Evolutionary conservation across 2,888 invertebrate species (phyloP), one percentile per base, ranked within the genome.

Genomic region (Sesia apiformis): DNA sequence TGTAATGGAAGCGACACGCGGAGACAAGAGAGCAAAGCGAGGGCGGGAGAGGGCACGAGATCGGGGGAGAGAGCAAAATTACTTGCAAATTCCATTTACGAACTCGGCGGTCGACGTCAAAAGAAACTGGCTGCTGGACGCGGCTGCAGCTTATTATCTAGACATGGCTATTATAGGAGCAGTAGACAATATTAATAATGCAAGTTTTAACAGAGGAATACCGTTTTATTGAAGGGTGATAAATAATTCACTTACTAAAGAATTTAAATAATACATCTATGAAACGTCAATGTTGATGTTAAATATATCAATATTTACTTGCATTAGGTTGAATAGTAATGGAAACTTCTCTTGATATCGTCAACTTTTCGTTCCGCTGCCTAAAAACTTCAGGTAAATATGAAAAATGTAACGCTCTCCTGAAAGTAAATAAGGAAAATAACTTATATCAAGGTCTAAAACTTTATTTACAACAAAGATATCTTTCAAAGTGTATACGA

Each of bases 81-180:
- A 89, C 87, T 88, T 88, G 86, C 87, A 89, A 88, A 89, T 89
- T 87, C 85, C 85, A 87, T 88, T 89, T 89, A 83, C 85, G 72
- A 78, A 86, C 76, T 82, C 79, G 76, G 78, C 78, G 75, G 75
- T 80, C 50, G 50, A 50, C 50, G 4, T 50, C 39, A 50, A 8
- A 50, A 50, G 39, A 50, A 50, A 50, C 50, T 50, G 42, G 42
- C 7, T 42, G 7, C 42, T 42, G 50, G 46, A 46, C 46, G 46
- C 46, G 46, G 46, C 46, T 46, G 46, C 46, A 46, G 46, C 46
- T 46, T 46, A 46, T 46, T 46, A 46, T 46, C 46, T 46, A 23
- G 23, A 46, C 46, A 4, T 46, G 23, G n/a, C 7, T 46, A 46
- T 46, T 46, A n/a, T n/a, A 46, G 4, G 46, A 46, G 23, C 8